Conservation (phyloP, 2,888 invertebrate species). For the Trissoscelio sp. region DNA sequence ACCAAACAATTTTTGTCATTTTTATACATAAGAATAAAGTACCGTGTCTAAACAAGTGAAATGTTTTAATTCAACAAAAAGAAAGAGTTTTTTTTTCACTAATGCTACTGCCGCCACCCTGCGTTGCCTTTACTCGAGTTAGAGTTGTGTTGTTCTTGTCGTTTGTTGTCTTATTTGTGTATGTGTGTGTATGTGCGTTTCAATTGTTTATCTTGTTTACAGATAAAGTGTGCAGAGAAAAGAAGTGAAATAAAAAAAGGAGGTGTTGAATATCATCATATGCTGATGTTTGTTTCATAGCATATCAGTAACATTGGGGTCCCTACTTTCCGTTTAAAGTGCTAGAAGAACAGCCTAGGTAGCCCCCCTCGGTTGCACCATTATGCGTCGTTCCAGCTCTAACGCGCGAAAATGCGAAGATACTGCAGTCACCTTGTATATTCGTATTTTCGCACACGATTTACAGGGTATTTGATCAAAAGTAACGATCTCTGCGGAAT, state of each 20-base stretch:
- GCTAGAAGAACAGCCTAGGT: slow-evolving; percentile 89
- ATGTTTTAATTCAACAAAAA: slow-evolving; percentile 71
- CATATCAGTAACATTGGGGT: slow-evolving; percentile 82
- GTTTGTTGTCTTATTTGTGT: slow-evolving; percentile 29
- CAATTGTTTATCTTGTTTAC: slow-evolving; percentile 12
- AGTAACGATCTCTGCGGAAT: slow-evolving; percentile 50
- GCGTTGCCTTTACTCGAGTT: slow-evolving; percentile 77
- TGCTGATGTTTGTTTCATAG: slow-evolving; percentile 70
- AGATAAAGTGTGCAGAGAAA: slow-evolving; percentile 5
- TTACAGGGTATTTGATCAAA: slow-evolving; percentile 75
- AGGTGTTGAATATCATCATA: slow-evolving; percentile 48
- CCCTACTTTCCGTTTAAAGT: slow-evolving; percentile 86
- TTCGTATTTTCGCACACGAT: slow-evolving; percentile 32
- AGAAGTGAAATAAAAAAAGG: slow-evolving; percentile 32
- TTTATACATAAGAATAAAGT: slow-evolving; percentile 71
- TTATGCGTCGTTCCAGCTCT: slow-evolving; percentile 77
- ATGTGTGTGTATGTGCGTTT: slow-evolving; percentile 19
- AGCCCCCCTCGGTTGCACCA: slow-evolving; percentile 84
- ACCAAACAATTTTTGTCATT: slow-evolving; percentile 82
- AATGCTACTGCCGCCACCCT: slow-evolving; percentile 83
- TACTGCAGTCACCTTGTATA: neutral
- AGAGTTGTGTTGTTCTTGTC: slow-evolving; percentile 39
- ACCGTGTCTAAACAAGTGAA: slow-evolving; percentile 76
- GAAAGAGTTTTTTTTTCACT: slow-evolving; percentile 72
- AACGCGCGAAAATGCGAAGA: slow-evolving; percentile 59